Evolutionary conservation across 2,888 invertebrate species (phyloP), one percentile per base, ranked within the genome.

Genomic region (Subacronicta megacephala): DNA sequence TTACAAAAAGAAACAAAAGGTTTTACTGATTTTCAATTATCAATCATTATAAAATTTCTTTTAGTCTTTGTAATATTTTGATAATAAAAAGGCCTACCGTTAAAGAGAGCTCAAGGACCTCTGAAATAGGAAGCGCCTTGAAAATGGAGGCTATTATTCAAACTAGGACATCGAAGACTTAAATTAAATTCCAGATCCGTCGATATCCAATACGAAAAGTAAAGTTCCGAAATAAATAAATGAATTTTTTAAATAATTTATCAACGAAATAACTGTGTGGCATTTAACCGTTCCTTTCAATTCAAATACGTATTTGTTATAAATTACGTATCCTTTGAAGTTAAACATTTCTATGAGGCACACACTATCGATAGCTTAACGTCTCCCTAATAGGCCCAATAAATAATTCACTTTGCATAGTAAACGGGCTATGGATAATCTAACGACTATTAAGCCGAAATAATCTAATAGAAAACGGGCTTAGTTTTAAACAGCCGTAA

Each of bases 401-500:
- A 72, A 71, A 81, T 80, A 77, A 78, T 78, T 72, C 72, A 52
- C 55, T 70, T 59, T 62, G 72, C 72, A 67, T 74, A 73, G 59
- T 60, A 58, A 60, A 58, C 37, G 55, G 54, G 57, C 50, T 47
- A 67, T 60, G 67, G 72, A 76, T 75, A 79, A 84, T 84, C 80
- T 79, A 53, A 68, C 62, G 60, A 63, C 82, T 80, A 85, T 86
- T 87, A 84, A 83, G 81, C 82, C 82, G 80, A 80, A 80, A 83
- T 86, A 88, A 85, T 84, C 77, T 85, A 86, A 85, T 84, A 85
- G 84, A 82, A 81, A 84, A 75, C 72, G 82, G 81, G 68, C 78
- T 81, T 77, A 87, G 86, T 90, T 90, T 88, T 83, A 88, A 90
- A 90, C 88, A 84, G 81, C 75, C 81, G 80, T 90, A 89, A 90